Evolutionary conservation across 2,888 invertebrate genomes (phyloP).

Genomic region (Molorchus minor): DNA sequence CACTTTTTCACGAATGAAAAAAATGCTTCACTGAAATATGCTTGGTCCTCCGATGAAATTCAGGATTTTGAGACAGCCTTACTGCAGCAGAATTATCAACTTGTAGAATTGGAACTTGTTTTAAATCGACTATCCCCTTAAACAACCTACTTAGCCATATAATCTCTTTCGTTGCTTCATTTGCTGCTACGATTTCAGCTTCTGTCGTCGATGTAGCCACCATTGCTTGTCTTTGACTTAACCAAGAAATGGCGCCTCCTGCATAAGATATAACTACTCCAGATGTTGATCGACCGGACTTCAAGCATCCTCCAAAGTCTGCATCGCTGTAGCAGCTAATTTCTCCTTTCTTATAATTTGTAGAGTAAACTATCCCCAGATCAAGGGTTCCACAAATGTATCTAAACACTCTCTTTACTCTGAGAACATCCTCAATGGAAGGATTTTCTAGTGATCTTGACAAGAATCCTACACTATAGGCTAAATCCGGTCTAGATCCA

Average conservation of each 20-base stretch:
- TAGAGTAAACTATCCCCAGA: background rate
- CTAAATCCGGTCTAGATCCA: constrained; percentile 28
- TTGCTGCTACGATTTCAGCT: constrained; percentile 51
- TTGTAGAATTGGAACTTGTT: background rate
- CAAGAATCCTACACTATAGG: constrained; percentile 43
- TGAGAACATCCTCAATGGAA: constrained; percentile 44
- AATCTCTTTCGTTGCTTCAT: constrained; percentile 45
- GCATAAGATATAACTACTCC: constrained; percentile 38
- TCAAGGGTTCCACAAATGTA: too few relatives aligned
- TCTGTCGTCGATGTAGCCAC: constrained; percentile 45
- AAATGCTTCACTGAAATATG: constrained; percentile 13
- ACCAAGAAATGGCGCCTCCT: constrained; percentile 47
- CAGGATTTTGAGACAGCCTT: constrained; percentile 18
- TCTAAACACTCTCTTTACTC: too few relatives aligned
- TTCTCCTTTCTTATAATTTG: background rate
- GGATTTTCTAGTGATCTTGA: constrained; percentile 45
- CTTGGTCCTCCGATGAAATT: constrained; percentile 17
- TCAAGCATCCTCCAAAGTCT: constrained; percentile 51
- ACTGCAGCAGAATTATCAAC: constrained; percentile 17
- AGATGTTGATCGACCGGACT: constrained; percentile 36
- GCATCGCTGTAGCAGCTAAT: constrained; percentile 49
- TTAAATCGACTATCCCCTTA: background rate
- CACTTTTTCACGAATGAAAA: constrained; percentile 19
- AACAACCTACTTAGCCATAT: constrained; percentile 6
- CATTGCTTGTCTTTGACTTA: constrained; percentile 36